These are phyloP conservation scores for Melinaea menophilus DNA, from an alignment of 2,888 invertebrate species.

Conservation along the genomic window DNA sequence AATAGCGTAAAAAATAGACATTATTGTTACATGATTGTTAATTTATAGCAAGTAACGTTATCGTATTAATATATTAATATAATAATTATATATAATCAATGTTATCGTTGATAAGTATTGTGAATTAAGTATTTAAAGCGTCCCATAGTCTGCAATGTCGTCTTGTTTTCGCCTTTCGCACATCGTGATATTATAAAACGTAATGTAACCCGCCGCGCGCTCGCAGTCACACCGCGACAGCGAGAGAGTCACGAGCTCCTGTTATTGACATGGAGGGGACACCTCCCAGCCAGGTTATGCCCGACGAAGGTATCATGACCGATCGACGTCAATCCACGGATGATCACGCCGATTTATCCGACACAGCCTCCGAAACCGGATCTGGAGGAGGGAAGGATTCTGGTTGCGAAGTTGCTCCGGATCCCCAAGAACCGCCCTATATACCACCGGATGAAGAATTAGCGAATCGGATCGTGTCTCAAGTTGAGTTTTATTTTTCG, in stretches of 20 bases:
- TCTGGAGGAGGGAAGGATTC: constrained; percentile 83
- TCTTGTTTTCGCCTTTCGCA: constrained; percentile 61
- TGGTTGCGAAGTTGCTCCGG: constrained; percentile 80
- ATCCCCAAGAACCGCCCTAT: constrained; percentile 80
- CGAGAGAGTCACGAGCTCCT: constrained; percentile 63
- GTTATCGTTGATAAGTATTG: too few relatives aligned
- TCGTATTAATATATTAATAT: too few relatives aligned
- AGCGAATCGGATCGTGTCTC: constrained; percentile 86
- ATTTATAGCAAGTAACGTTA: too few relatives aligned
- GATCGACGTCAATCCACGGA: constrained; percentile 74
- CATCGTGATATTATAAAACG: constrained; percentile 73
- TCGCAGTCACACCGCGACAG: constrained; percentile 66
- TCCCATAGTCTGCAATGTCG: constrained; percentile 66
- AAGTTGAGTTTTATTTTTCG: constrained; percentile 97
- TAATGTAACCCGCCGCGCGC: constrained; percentile 60
- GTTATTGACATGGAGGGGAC: constrained; percentile 69
- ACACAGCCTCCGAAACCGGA: constrained; percentile 81
- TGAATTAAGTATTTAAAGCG: constrained; percentile 35
- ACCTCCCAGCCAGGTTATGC: constrained; percentile 55
- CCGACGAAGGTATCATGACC: constrained; percentile 69
- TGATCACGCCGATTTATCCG: constrained; percentile 82
- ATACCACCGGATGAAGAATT: constrained; percentile 86
- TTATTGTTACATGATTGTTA: too few relatives aligned
- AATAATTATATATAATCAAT: too few relatives aligned
- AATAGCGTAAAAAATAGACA: too few relatives aligned